Conservation (phyloP, 1,140 invertebrate genomes). For the Copidosoma floridanum region DNA sequence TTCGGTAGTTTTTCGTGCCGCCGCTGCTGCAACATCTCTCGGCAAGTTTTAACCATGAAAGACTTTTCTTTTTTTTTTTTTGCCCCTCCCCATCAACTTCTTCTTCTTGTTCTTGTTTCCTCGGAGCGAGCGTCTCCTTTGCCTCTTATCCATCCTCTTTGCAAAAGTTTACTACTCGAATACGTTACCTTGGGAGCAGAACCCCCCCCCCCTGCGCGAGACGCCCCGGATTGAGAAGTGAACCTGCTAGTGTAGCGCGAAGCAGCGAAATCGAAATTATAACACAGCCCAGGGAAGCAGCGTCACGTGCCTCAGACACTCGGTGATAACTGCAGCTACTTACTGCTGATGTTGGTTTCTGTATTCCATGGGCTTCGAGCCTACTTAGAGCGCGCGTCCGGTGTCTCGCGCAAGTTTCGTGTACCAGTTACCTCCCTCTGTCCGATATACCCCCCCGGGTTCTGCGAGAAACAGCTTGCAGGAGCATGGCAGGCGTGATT, state of each 20-base stretch:
- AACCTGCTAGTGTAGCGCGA: neutral
- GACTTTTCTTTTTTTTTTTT: conserved; percentile 16
- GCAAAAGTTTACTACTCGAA: conserved; percentile 23
- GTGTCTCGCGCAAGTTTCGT: too few species aligned
- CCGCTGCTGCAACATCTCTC: conserved; percentile 3
- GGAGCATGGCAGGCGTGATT: too few species aligned
- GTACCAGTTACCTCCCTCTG: too few species aligned
- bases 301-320: too few species aligned
- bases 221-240: too few species aligned
- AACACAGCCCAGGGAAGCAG: neutral
- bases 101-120: neutral
- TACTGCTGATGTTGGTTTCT: too few species aligned
- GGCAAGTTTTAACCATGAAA: conserved; percentile 28
- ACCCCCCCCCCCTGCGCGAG: neutral
- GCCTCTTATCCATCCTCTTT: conserved; percentile 23
- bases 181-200: neutral
- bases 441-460: too few species aligned
- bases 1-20: conserved; percentile 12
- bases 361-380: too few species aligned
- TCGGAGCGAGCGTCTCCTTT: neutral
- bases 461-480: too few species aligned
- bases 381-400: too few species aligned
- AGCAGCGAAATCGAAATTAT: conserved; percentile 10
- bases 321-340: too few species aligned
- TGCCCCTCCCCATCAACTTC: neutral